Percentiles rank a stretch among this genome's conserved stretches.
phyloP scores from a whole-genome alignment of 2,888 invertebrate genomes.

The Phyto melanocephala region DNA sequence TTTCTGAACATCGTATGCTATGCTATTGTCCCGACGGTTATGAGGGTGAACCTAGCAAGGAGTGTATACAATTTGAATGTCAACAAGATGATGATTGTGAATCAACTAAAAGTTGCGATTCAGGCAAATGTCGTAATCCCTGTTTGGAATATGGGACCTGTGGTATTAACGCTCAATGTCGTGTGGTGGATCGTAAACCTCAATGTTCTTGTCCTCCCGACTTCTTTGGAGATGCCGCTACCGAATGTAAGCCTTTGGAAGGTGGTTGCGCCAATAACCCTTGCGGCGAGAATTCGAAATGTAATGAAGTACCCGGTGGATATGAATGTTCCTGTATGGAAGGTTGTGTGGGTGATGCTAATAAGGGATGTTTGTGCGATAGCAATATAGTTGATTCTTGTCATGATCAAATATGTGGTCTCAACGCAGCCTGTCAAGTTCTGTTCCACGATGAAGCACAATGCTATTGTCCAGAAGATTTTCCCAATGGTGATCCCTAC shows the following conservation, averaged over 20 bases:
- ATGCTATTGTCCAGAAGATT: constrained; percentile 91
- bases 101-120: constrained; percentile 86
- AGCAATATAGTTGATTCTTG: constrained; percentile 85
- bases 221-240: constrained; percentile 85
- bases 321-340: constrained; percentile 90
- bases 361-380: constrained; percentile 88
- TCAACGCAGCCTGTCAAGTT: constrained; percentile 89
- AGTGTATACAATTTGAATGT: constrained; percentile 89
- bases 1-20: constrained; percentile 89
- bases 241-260: constrained; percentile 85
- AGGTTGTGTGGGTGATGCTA: constrained; percentile 90
- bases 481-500: constrained; percentile 90
- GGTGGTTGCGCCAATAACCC: constrained; percentile 88
- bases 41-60: constrained; percentile 88
- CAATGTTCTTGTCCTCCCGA: constrained; percentile 89
- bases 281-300: constrained; percentile 90
- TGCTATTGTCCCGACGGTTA: constrained; percentile 93
- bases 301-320: constrained; percentile 87
- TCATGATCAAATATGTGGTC: constrained; percentile 87
- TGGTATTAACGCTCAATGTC: constrained; percentile 91
- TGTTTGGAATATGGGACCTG: constrained; percentile 88
- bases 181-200: constrained; percentile 86
- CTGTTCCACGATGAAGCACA: constrained; percentile 84
- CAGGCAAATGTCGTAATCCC: constrained; percentile 89
- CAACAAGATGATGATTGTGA: constrained; percentile 88